Base-by-base conservation (phyloP, 2,113 vertebrate genomes). In the Myrmecobius fasciatus region DNA sequence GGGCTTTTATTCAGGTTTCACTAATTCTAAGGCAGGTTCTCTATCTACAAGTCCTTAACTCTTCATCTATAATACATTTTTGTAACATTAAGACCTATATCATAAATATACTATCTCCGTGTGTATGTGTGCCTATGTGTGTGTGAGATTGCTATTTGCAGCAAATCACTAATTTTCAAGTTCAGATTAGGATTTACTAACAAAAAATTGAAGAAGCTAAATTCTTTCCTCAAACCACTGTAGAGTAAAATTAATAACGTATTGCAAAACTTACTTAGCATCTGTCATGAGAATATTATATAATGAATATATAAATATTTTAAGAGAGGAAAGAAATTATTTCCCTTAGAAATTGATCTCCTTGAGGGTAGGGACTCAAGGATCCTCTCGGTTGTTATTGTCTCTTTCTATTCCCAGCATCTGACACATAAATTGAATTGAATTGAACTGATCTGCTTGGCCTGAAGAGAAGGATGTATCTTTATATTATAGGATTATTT, bases 401-500 rank as follows among this genome's bases (percentile, higher is more conserved):
- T 67, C 2, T 56, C 17, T 67, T 67, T 67, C 11, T 75, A 43
- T 75, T 17, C 20, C 36, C 67, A 75, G 17, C 17, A 75, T 20
- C 14, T 75, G 67, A 36, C 14, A 43, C 67, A 75, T n/a, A 43
- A n/a, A 17, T 36, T 67, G 36, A 75, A 75, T 75, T 75, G 60
- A 75, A 75, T 75, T 47, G 89, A 28, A 47, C 9, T 89, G 95
- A 92, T 95, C 5, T 0, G 93, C 48, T 96, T 83, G 92, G 53
- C 52, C 96, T 93, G 93, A 92, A 95, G 94, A 89, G 51, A 52
- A 95, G 97, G 94, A 92, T 88, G 12, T 53, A 92, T 47, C 90
- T 97, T 96, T 94, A 96, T 95, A 97, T 94, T 96, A 31, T 93
- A 67, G 3, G 36, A 67, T 17, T 96, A 93, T 97, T 97, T 96